Evolutionary conservation across 2,888 invertebrate species (phyloP).

Genomic region (Baccha elongata): DNA sequence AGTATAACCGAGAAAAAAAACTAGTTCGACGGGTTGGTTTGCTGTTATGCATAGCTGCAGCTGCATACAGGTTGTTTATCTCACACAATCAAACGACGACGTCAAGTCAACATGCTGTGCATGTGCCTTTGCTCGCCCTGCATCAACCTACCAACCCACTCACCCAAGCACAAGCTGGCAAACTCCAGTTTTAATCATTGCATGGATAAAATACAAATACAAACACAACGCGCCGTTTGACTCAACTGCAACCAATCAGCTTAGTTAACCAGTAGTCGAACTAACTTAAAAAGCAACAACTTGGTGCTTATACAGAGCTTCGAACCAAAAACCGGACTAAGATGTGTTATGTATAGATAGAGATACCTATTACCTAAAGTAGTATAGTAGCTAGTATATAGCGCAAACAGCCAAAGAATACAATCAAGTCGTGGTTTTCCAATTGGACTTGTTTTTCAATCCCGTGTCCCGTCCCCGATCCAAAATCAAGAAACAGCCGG

Average conservation of each 20-base stretch:
- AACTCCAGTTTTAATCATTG: neutral
- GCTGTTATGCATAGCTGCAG: slow-evolving; percentile 43
- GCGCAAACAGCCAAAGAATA: slow-evolving; percentile 42
- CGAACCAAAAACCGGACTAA: slow-evolving; percentile 52
- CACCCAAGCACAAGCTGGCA: slow-evolving; percentile 5
- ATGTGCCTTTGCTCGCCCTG: slow-evolving; percentile 6
- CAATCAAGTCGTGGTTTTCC: slow-evolving; percentile 40
- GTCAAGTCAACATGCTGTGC: neutral
- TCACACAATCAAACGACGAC: slow-evolving; percentile 53
- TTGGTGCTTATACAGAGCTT: slow-evolving; percentile 55
- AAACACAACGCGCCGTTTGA: slow-evolving; percentile 8
- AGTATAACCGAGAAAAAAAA: slow-evolving; percentile 18
- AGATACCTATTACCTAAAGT: too few relatives aligned
- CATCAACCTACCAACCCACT: slow-evolving; percentile 22
- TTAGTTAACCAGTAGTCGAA: slow-evolving; percentile 34
- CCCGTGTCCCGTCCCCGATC: slow-evolving; percentile 8
- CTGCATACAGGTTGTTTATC: slow-evolving; percentile 63
- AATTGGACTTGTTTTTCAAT: slow-evolving; percentile 39
- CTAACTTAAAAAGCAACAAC: slow-evolving; percentile 65
- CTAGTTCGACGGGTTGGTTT: slow-evolving; percentile 53
- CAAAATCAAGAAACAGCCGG: slow-evolving; percentile 54
- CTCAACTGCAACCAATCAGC: slow-evolving; percentile 55
- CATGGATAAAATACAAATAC: slow-evolving; percentile 38
- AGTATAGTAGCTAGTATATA: neutral
- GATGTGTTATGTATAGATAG: neutral